Percentiles rank a stretch among this genome's conserved stretches.
Evolutionary conservation across 2,797 vertebrate genomes (phyloP).

Genomic region (Diplodus sargus): DNA sequence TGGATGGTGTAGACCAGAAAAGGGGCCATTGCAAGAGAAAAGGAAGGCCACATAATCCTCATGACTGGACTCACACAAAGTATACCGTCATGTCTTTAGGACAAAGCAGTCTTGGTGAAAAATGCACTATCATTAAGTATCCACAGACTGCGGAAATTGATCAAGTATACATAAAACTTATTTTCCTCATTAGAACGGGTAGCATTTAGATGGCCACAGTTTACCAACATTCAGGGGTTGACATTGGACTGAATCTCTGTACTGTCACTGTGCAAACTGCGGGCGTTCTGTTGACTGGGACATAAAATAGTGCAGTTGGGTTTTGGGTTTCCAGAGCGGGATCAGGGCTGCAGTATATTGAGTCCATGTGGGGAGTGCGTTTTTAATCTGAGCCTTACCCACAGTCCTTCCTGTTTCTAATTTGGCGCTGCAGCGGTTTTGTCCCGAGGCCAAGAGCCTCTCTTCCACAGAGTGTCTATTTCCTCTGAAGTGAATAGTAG

Average conservation of each 20-base stretch:
- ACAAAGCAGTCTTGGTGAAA: slow-evolving; percentile 38
- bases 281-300: slow-evolving; percentile 86
- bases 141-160: slow-evolving; percentile 33
- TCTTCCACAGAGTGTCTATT: slow-evolving; percentile 90
- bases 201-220: slow-evolving; percentile 71
- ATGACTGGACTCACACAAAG: slow-evolving; percentile 29
- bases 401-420: slow-evolving; percentile 91
- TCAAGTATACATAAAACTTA: slow-evolving; percentile 52
- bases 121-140: slow-evolving; percentile 31
- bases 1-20: slow-evolving; percentile 68
- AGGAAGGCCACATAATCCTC: slow-evolving; percentile 38
- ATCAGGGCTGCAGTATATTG: slow-evolving; percentile 88
- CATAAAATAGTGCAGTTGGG: slow-evolving; percentile 88
- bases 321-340: slow-evolving; percentile 87
- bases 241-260: slow-evolving; percentile 80
- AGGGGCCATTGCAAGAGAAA: slow-evolving; percentile 52
- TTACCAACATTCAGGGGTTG: slow-evolving; percentile 80
- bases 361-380: slow-evolving; percentile 89
- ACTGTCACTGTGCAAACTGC: slow-evolving; percentile 84
- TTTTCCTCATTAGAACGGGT: slow-evolving; percentile 70
- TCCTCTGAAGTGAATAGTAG: slow-evolving; percentile 90
- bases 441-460: slow-evolving; percentile 87
- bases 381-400: slow-evolving; percentile 89
- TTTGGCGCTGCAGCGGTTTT: slow-evolving; percentile 89
- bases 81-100: background rate